Conservation (phyloP, 1,140 invertebrate species). For the Xylocopa sonorina region DNA sequence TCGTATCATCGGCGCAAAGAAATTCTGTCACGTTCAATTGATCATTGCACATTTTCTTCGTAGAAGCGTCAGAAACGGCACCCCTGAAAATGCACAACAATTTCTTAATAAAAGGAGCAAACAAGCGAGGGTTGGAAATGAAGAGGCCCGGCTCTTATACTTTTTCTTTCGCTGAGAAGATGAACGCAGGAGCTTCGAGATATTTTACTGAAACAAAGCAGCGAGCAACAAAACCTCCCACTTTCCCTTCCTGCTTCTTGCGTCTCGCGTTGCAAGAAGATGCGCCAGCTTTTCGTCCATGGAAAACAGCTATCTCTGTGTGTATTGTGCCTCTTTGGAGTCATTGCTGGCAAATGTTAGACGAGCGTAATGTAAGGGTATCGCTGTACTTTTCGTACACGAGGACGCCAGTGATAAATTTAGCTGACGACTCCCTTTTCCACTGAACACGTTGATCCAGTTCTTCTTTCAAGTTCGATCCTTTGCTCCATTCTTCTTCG, state of each 20-base stretch:
- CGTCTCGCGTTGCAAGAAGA: constrained; percentile 21
- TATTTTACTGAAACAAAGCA: constrained; percentile 62
- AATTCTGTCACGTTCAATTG: neutral
- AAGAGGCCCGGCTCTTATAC: constrained; percentile 51
- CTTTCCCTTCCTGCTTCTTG: neutral
- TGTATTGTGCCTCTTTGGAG: constrained; percentile 37
- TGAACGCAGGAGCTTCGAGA: constrained; percentile 47
- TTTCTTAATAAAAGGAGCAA: constrained; percentile 64
- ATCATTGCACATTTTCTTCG: neutral
- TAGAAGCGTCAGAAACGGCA: neutral
- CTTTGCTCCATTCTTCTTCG: too few species aligned
- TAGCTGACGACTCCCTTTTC: neutral
- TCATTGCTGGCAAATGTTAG: constrained; percentile 36
- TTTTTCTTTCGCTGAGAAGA: constrained; percentile 49
- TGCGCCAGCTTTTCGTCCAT: constrained; percentile 37
- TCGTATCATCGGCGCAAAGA: neutral
- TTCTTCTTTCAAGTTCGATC: neutral
- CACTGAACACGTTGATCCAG: neutral
- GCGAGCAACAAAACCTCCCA: constrained; percentile 32
- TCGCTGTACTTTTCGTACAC: constrained; percentile 20
- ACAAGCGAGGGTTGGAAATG: constrained; percentile 53
- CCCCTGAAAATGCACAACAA: constrained; percentile 59
- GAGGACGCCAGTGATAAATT: constrained; percentile 19
- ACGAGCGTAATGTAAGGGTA: neutral
- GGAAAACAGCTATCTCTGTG: constrained; percentile 43